Base-by-base conservation (phyloP, 2,113 vertebrate genomes). In the Brachyhypopomus gauderio region DNA sequence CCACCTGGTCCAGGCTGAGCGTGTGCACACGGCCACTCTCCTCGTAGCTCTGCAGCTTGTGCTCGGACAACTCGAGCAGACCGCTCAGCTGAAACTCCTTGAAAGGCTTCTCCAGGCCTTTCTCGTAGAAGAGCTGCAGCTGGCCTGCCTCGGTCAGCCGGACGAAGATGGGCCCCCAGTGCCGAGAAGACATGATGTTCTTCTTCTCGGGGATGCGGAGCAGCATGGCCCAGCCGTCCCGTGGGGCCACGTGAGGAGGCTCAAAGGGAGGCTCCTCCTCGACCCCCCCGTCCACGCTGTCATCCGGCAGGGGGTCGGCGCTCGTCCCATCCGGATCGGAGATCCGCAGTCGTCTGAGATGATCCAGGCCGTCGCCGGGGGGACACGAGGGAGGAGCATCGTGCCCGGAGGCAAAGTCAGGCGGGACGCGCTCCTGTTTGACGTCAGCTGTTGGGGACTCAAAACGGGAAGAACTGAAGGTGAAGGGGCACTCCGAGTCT, bases 101-200 rank as follows among this genome's bases (percentile, higher is more conserved):
- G 72, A 97, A 97, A 58, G 95, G 95, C 52, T 95, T 96, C 63
- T 96, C 95, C 52, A 97, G 84, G 12, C 96, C 96, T 64, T 93
- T 94, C 85, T 97, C 96, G 48, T 97, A 97, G 86, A 94, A 96
- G 2, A 97, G 92, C 82, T 95, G 95, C 80, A 97, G 89, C 83
- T 81, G 86, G 19, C 93, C 92, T 4, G 86, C 81, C 0, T 91
- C 90, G 0, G 91, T 93, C 48, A 97, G 88, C 38, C 94, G 95
- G 56, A 96, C 91, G 0, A 93, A 95, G 87, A 97, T 96, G 20
- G 95, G 95, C n/a, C 96, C 96, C 96, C 96, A 97, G 90, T 97
- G 96, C 67, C 96, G 93, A n/a, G 96, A 97, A 5, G 96, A 97
- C 96, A 97, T 97, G 75, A 96, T 96, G 86, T 96, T 97, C 87